Evolutionary conservation across 2,113 vertebrate genomes (phyloP), one percentile per base, ranked within the genome.

Genomic region (Etheostoma cragini): DNA sequence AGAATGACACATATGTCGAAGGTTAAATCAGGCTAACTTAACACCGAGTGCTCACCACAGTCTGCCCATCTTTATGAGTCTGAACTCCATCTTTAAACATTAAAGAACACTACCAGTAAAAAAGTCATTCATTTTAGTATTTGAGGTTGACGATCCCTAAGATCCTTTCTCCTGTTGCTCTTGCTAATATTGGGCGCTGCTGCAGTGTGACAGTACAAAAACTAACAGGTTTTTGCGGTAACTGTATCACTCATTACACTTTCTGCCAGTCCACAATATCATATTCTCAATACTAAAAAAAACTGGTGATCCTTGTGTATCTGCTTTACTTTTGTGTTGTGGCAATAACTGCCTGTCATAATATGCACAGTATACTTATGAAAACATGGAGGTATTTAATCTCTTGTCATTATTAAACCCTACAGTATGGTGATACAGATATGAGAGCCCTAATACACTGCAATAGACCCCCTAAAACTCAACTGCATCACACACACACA

Each of bases 61-160:
- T 26, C 47, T 64, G n/a, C n/a, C 64, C 17, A 67, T 47, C 42
- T 63, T 24, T 49, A 4, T 21, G 42, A 56, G 13, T n/a, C 5
- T 49, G 8, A 52, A 8, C 33, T 72, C 30, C 58, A 72, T 69
- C 26, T 81, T 58, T 50, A 67, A 42, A 75, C 67, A 42, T 68
- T 42, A 63, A 38, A 22, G 19, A 38, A 69, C 30, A 70, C 4
- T 17, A 10, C 15, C 49, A 63, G 38, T 1, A 30, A 24, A 22
- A 52, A 26, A 42, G 35, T 16, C 15, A 54, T 45, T 81, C 1
- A 15, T 38, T 33, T 45, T 56, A 33, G n/a, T 15, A 54, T 15
- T 42, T 47, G 3, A 24, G 8, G 24, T 5, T 56, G 17, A 26
- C 38, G 42, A 19, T 24, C 14, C 11, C 5, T 13, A 12, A 30